Conservation (phyloP, 2,113 vertebrate genomes). For the Oncorhynchus kisutch region DNA sequence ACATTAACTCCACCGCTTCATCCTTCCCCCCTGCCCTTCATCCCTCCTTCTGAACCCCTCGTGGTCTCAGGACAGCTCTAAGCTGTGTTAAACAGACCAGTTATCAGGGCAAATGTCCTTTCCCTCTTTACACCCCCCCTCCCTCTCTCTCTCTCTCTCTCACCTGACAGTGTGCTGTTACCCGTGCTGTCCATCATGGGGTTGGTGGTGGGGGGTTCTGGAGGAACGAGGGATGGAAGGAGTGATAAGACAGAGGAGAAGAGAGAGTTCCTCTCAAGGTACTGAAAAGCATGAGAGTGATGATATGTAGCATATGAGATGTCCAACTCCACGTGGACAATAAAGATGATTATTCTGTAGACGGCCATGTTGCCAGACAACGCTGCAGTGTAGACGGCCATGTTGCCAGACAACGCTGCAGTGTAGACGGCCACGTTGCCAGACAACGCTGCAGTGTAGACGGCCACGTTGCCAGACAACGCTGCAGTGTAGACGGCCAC, state of each 20-base stretch:
- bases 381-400: not conserved
- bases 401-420: not conserved
- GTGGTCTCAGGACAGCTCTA: not conserved
- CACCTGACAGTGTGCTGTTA: constrained; percentile 74
- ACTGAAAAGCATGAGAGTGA: constrained; percentile 1
- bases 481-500: not conserved
- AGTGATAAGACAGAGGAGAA: constrained; percentile 11
- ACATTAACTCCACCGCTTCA: constrained; percentile 7
- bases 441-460: not conserved
- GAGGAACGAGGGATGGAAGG: constrained; percentile 57
- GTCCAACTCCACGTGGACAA: too few relatives aligned
- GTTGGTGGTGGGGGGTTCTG: constrained; percentile 58
- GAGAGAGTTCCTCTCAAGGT: not conserved
- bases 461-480: not conserved
- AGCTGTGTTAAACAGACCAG: too few relatives aligned
- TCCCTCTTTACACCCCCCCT: not conserved
- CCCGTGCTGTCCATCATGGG: constrained; percentile 58
- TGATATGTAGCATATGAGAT: too few relatives aligned
- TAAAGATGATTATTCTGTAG: not conserved
- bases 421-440: not conserved
- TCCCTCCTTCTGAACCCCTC: not conserved
- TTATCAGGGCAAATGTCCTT: not conserved
- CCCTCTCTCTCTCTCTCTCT: constrained; percentile 33
- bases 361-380: constrained; percentile 10
- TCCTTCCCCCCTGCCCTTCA: constrained; percentile 3